phyloP scores from a whole-genome alignment of 2,888 invertebrate genomes.

The Rotaria socialis region DNA sequence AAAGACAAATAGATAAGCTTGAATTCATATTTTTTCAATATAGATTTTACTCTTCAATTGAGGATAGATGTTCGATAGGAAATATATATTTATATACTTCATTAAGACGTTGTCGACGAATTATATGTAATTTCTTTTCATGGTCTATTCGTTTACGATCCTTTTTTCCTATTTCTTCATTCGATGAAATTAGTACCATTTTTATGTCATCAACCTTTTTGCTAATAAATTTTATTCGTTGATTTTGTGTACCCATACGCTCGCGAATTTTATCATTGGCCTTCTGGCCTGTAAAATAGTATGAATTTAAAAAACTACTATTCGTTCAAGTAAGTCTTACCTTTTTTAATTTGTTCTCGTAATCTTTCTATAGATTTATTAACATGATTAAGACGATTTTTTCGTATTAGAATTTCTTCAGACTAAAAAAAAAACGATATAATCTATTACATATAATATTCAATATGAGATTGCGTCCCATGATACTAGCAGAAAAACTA shows the following conservation, averaged over 20 bases:
- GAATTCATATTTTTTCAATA: no score
- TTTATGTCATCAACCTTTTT: neutral
- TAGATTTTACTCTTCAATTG: conserved; percentile 47
- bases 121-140: conserved; percentile 47
- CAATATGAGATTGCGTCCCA: no score
- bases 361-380: neutral
- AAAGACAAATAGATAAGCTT: no score
- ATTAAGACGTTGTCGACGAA: conserved; percentile 48
- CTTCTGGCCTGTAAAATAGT: neutral
- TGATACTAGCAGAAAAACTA: no score
- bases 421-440: neutral
- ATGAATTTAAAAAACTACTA: neutral
- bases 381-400: neutral
- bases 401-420: neutral
- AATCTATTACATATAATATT: neutral
- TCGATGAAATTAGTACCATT: neutral
- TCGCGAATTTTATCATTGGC: neutral
- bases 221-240: neutral
- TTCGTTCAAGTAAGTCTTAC: neutral
- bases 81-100: conserved; percentile 50
- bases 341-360: neutral
- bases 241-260: neutral
- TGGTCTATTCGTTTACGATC: neutral
- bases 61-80: conserved; percentile 50
- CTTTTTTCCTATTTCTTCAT: no score